These are phyloP conservation scores for Macaria liturata DNA, from an alignment of 2,888 invertebrate species.

Conservation along the genomic window DNA sequence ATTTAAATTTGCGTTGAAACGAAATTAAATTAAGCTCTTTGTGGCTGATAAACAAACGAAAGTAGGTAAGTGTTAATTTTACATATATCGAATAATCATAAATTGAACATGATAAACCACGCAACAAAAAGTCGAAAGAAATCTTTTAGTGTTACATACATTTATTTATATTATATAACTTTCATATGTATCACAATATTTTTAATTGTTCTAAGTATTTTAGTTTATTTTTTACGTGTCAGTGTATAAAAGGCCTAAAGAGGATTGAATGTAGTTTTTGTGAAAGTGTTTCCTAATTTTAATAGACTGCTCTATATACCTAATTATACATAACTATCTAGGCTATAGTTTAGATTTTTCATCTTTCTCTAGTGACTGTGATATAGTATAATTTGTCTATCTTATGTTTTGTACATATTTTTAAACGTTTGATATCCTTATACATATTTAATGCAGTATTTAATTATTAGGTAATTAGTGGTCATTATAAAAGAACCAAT, in stretches of 20 bases:
- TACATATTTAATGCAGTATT: slow-evolving; percentile 77
- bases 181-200: no score
- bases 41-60: no score
- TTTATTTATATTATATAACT: no score
- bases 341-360: slow-evolving; percentile 56
- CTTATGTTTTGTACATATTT: slow-evolving; percentile 73
- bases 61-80: no score
- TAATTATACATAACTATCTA: slow-evolving; percentile 53
- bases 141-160: no score
- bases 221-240: slow-evolving; percentile 32
- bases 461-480: slow-evolving; percentile 48
- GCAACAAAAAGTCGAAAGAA: no score
- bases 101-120: no score
- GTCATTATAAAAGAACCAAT: slow-evolving; percentile 32
- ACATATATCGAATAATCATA: no score
- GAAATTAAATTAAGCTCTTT: background rate
- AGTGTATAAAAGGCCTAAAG: slow-evolving; percentile 50
- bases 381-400: slow-evolving; percentile 78
- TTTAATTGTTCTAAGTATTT: background rate
- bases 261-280: slow-evolving; percentile 54
- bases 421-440: slow-evolving; percentile 78
- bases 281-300: slow-evolving; percentile 36
- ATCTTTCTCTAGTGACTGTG: slow-evolving; percentile 81
- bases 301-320: slow-evolving; percentile 64
- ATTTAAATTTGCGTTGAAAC: slow-evolving; percentile 6